Evolutionary conservation across 2,113 vertebrate genomes (phyloP).

Genomic region (Gymnocephalus cernua): DNA sequence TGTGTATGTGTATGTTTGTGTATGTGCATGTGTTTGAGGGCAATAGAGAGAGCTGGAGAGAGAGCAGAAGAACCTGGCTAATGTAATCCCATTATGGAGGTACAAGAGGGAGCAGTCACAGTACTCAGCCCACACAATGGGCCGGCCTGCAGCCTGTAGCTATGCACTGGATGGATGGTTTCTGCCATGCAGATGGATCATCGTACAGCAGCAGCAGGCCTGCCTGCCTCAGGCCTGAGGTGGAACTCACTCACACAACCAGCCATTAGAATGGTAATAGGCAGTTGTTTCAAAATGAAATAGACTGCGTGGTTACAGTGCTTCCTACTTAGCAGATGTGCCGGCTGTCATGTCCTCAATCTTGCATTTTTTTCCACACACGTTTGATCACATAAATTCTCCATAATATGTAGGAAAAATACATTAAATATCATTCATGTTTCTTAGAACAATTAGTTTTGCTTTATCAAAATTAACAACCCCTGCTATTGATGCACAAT

Average conservation of each 20-base stretch:
- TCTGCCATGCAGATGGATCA: slow-evolving; percentile 82
- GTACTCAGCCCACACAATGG: slow-evolving; percentile 83
- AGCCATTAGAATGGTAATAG: slow-evolving; percentile 74
- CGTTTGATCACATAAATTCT: neutral
- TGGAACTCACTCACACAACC: slow-evolving; percentile 66
- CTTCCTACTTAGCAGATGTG: slow-evolving; percentile 40
- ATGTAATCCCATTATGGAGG: slow-evolving; percentile 84
- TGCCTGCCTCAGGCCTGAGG: slow-evolving; percentile 67
- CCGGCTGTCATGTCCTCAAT: slow-evolving; percentile 15
- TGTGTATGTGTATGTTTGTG: neutral
- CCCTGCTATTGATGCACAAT: neutral
- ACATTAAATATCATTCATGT: slow-evolving; percentile 6
- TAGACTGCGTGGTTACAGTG: slow-evolving; percentile 46
- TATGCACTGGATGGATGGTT: slow-evolving; percentile 79
- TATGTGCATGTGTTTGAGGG: slow-evolving; percentile 1
- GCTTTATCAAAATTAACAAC: neutral
- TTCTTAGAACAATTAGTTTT: slow-evolving; percentile 5
- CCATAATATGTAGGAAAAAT: neutral
- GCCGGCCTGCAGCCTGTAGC: slow-evolving; percentile 80
- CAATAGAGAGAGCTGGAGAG: slow-evolving; percentile 50
- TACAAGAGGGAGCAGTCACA: slow-evolving; percentile 85
- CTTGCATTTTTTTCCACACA: slow-evolving; percentile 12
- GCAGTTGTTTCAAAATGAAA: slow-evolving; percentile 75
- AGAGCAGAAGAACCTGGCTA: slow-evolving; percentile 80
- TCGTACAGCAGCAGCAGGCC: slow-evolving; percentile 67